Base-by-base conservation (phyloP, 2,113 vertebrate species). In the Phasianus colchicus region DNA sequence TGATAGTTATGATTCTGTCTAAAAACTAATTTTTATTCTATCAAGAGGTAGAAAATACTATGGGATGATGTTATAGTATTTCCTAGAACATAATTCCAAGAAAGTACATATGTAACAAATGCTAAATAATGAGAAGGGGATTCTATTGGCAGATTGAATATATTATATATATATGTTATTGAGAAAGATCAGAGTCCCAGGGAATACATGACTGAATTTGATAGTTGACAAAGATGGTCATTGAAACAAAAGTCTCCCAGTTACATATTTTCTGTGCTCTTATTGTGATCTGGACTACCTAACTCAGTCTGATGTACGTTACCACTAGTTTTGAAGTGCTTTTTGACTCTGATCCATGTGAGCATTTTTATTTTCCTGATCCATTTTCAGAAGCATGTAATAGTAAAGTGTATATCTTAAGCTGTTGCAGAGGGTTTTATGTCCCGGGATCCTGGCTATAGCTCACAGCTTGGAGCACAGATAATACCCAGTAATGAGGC, bases 371-470 rank as follows among this genome's bases (percentile, higher is more conserved):
- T 92, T 36, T 91, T 86, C 64, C 14, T 57, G 42, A 38, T 30
- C 52, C 21, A 14, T 82, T 82, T 79, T 63, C 70, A 86, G 63
- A 69, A 88, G 34, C 47, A 14, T 58, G 30, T 34, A 30, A 45
- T 10, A 82, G 79, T n/a, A 36, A 57, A 32, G 10, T 0, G 0
- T n/a, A 8, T 34, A n/a, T 34, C 17, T 92, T n/a, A 47, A 60
- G 47, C 11, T 65, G 54, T 19, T 13, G 10, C 55, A 19, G 4
- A 10, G 55, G 38, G 54, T 10, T 52, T 85, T 80, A 13, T 47
- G 65, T 50, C 75, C 52, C 20, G 45, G n/a, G 45, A 54, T 71
- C 34, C 61, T n/a, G 60, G 86, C 45, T 61, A 21, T 43, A 60
- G 66, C 78, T 91, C 77, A 72, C 13, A 40, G 57, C 84, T 55